Conservation (phyloP, 2,113 vertebrate species). For the Toxotes chatareus region DNA sequence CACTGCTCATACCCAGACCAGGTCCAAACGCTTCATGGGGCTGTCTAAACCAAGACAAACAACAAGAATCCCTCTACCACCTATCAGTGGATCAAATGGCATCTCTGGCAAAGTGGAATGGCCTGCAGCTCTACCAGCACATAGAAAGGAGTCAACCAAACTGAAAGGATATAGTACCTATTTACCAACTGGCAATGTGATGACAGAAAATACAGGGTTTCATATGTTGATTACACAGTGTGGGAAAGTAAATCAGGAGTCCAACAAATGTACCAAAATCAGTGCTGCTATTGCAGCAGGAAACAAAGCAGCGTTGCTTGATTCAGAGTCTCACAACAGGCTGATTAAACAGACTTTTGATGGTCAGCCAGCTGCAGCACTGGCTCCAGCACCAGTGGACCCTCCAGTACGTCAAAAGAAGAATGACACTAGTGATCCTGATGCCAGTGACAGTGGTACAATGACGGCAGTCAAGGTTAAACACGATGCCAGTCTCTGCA, state of each 20-base stretch:
- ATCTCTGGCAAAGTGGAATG: neutral
- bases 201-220: conserved; percentile 30
- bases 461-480: conserved; percentile 43
- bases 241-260: conserved; percentile 13
- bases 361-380: conserved; percentile 23
- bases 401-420: conserved; percentile 21
- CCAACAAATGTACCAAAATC: conserved; percentile 25
- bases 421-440: conserved; percentile 31
- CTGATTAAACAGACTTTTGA: conserved; percentile 37
- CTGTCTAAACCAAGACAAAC: conserved; percentile 24
- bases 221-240: conserved; percentile 3
- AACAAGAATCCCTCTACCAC: conserved; percentile 61
- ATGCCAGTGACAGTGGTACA: conserved; percentile 30
- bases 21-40: conserved; percentile 40
- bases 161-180: neutral
- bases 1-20: conserved; percentile 19
- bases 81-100: conserved; percentile 63
- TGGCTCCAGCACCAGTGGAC: conserved; percentile 16
- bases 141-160: neutral
- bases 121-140: conserved; percentile 1
- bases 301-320: conserved; percentile 33
- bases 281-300: conserved; percentile 1
- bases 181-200: conserved; percentile 4
- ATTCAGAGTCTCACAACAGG: conserved; percentile 15
- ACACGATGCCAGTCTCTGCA: conserved; percentile 26